Base-by-base conservation (phyloP, 1,140 invertebrate species). In the Scylla paramamosain region DNA sequence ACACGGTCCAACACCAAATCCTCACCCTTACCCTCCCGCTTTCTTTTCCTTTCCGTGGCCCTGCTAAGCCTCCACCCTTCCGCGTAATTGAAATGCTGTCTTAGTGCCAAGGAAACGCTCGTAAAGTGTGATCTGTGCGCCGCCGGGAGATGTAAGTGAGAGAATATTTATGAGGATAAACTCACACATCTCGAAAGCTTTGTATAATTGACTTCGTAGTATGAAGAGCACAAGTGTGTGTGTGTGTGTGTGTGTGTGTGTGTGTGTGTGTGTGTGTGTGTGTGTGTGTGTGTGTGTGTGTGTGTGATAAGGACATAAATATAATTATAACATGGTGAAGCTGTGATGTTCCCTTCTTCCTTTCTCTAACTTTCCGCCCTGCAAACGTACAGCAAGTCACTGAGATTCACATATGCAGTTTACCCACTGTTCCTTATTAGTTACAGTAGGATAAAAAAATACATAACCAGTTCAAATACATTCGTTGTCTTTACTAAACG, bases 111-210 rank as follows among this genome's bases (percentile, higher is more conserved):
- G 59, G 59, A 10, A 25, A 16, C 8, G 59, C 59, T 67, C 59
- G 59, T 67, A 67, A 67, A 67, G 59, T 10, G 59, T 67, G 59
- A 67, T 67, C 59, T 67, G 59, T 25, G 59, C 59, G 59, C 59
- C 59, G 7, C 59, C 59, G 20, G 59, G 59, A 67, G 59, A 20
- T 1, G 52, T n/a, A 8, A 77, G 67, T 0, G 67, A n/a, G 67
- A 77, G 67, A 77, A 77, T 77, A 77, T 77, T 77, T 77, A 77
- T 77, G 67, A 77, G 67, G 16, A 77, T 77, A 77, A 77, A 77
- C 67, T 77, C 67, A 25, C 67, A 20, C 20, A 77, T 77, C 67
- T n/a, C 2, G 0, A 77, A 77, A 77, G 67, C 67, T 77, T n/a
- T 77, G 25, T 77, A 77, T 77, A 77, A 77, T 77, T 77, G 67